These are phyloP conservation scores for Arge pagana DNA, from an alignment of 2,888 invertebrate genomes.

Conservation along the genomic window DNA sequence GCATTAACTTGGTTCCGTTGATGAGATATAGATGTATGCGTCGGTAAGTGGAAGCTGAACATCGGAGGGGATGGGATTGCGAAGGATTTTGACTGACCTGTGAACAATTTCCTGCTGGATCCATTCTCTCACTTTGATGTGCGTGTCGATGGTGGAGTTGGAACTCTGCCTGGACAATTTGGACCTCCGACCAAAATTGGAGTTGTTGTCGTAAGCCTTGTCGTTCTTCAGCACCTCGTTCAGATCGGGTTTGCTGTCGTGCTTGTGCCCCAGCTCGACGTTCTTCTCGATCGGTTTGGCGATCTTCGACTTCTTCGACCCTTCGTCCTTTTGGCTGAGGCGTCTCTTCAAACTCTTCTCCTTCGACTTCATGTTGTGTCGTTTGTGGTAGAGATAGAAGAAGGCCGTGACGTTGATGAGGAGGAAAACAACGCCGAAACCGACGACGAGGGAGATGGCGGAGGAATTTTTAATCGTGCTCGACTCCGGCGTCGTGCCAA, in stretches of 20 bases:
- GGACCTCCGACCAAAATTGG: constrained; percentile 64
- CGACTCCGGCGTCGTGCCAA: constrained; percentile 59
- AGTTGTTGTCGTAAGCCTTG: constrained; percentile 56
- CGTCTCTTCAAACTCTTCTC: constrained; percentile 60
- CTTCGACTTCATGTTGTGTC: constrained; percentile 63
- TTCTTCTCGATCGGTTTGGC: constrained; percentile 62
- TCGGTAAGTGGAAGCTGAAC: too few species aligned
- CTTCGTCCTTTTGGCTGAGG: constrained; percentile 60
- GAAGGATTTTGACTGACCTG: constrained; percentile 58
- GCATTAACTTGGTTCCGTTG: too few species aligned
- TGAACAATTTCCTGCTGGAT: constrained; percentile 79
- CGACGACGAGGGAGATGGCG: constrained; percentile 57
- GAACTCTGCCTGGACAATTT: constrained; percentile 75
- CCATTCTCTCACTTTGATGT: constrained; percentile 86
- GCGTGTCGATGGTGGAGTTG: constrained; percentile 81
- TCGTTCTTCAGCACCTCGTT: constrained; percentile 56
- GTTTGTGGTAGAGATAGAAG: constrained; percentile 70
- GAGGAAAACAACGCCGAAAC: constrained; percentile 71
- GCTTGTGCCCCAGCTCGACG: constrained; percentile 60
- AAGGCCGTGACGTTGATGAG: constrained; percentile 75
- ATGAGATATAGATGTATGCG: too few species aligned
- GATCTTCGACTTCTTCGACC: constrained; percentile 47
- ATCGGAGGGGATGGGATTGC: too few species aligned
- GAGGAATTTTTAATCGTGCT: constrained; percentile 44
- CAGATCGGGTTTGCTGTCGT: constrained; percentile 55